These are phyloP conservation scores for Podotricha telesiphe DNA, from an alignment of 2,888 invertebrate species.

Conservation along the genomic window DNA sequence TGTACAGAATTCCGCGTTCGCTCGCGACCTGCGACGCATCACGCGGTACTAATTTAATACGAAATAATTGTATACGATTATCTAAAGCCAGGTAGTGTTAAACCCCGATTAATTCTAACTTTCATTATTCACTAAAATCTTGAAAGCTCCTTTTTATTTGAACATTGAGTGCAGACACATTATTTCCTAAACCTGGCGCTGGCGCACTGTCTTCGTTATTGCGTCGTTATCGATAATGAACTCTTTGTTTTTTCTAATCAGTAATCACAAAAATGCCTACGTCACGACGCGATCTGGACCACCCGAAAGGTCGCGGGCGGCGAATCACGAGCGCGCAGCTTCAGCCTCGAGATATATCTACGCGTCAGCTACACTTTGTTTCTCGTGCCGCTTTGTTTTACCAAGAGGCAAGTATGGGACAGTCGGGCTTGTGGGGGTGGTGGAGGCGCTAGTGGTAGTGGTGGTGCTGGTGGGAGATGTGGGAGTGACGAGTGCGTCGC, in stretches of 20 bases:
- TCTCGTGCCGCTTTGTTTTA: conserved; percentile 27
- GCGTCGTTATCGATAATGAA: conserved; percentile 49
- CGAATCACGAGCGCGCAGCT: conserved; percentile 47
- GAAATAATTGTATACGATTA: conserved; percentile 81
- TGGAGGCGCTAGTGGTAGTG: neutral
- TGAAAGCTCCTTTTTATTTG: conserved; percentile 83
- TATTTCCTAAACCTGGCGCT: conserved; percentile 81
- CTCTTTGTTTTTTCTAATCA: conserved; percentile 50
- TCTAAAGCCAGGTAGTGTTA: conserved; percentile 81
- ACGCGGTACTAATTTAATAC: conserved; percentile 53
- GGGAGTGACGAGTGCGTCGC: conserved; percentile 75
- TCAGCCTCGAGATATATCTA: conserved; percentile 41
- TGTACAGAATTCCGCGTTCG: conserved; percentile 52
- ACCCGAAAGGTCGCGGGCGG: conserved; percentile 48
- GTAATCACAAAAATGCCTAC: conserved; percentile 52
- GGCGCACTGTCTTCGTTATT: conserved; percentile 72
- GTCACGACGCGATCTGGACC: conserved; percentile 53
- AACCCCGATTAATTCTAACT: conserved; percentile 76
- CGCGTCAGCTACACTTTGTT: conserved; percentile 41
- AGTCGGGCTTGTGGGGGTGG: neutral
- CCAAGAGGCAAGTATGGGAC: conserved; percentile 1
- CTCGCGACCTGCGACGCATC: conserved; percentile 49
- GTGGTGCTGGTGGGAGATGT: too few relatives aligned
- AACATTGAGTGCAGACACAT: conserved; percentile 82
- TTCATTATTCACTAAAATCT: conserved; percentile 79